Conservation (phyloP, 2,888 invertebrate species). For the Rhaphigaster nebulosa region DNA sequence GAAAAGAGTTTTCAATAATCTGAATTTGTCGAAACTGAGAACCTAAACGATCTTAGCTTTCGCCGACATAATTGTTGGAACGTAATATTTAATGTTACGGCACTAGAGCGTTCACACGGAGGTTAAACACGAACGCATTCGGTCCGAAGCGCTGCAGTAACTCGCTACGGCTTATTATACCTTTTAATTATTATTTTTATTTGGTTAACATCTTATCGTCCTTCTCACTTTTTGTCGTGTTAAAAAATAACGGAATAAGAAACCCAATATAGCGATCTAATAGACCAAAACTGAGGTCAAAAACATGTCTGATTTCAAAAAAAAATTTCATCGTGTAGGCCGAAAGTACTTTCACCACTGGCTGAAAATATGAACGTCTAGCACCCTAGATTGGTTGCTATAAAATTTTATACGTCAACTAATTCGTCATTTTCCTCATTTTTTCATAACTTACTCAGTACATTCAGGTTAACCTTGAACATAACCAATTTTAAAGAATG, state of each 20-base stretch:
- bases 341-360: too few relatives aligned
- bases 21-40: background rate
- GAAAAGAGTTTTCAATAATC: background rate
- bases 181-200: background rate
- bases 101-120: background rate
- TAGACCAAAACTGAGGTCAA: too few relatives aligned
- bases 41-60: background rate
- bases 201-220: background rate
- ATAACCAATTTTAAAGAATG: too few relatives aligned
- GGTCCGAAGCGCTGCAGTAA: background rate
- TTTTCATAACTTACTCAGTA: too few relatives aligned
- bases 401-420: too few relatives aligned
- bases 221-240: background rate
- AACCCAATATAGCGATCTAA: too few relatives aligned
- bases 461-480: too few relatives aligned
- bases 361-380: too few relatives aligned
- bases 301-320: too few relatives aligned
- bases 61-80: background rate
- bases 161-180: background rate
- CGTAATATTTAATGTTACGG: background rate
- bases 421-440: too few relatives aligned
- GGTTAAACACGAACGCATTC: background rate
- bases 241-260: background rate
- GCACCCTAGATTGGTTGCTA: too few relatives aligned
- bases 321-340: too few relatives aligned